Evolutionary conservation across 2,888 invertebrate species (phyloP), one percentile per base, ranked within the genome.

Genomic region (Neoitamus cyanurus): DNA sequence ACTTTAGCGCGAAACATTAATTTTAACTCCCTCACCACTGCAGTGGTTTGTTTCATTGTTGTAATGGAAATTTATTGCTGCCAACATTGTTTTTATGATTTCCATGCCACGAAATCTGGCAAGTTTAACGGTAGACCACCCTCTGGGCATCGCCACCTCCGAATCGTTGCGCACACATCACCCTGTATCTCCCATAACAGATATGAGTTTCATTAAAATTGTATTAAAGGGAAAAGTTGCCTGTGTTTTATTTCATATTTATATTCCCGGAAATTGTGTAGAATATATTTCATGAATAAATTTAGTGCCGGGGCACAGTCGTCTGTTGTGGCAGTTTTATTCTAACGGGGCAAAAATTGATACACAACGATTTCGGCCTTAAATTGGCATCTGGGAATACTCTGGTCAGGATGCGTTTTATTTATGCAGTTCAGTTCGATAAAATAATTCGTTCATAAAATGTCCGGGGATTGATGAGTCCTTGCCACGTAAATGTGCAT

Each of bases 61-160:
- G 78, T 80, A 80, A 80, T 80, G 78, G 58, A 80, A 80, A 80
- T 80, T 80, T 80, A 80, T 80, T 31, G 78, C 58, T 15, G 78
- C 30, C 78, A 48, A 80, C 78, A 25, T 58, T 58, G 58, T 58
- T 58, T 58, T 58, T 58, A 58, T 58, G 58, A 80, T 58, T 80
- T 31, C 58, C 78, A 58, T 80, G 31, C 78, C 78, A 80, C 78
- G 36, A 42, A 75, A 75, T 75, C 37, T 25, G 42, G 15, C 42
- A 34, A 73, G 42, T 75, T 42, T 58, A 20, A 25, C 25, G 58
- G 58, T 58, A 58, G 42, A 42, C 42, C 42, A n/a, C 42, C 42
- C n/a, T 42, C n/a, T 58, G 58, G 20, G 58, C 58, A 58, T 58
- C 58, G 25, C 58, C 25, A 25, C 15, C 25, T 58, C 58, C 9